Evolutionary conservation across 2,797 vertebrate genomes (phyloP).

Genomic region (Notoglanidium macrostoma): DNA sequence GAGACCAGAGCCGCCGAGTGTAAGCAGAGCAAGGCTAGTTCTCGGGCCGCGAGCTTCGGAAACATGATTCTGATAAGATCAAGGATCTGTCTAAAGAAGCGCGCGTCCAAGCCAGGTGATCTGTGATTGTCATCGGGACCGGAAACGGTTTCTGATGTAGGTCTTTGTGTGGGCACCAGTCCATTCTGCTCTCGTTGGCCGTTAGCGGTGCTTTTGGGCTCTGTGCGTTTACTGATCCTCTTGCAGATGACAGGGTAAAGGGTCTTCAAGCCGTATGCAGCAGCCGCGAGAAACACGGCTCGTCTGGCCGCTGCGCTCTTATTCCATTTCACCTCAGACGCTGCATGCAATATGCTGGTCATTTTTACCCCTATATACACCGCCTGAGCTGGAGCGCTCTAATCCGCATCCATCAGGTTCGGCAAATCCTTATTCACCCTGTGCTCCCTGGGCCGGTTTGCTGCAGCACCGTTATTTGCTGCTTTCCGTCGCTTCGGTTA

Average conservation of each 20-base stretch:
- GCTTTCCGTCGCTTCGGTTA: slow-evolving; percentile 55
- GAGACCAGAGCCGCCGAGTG: slow-evolving; percentile 92
- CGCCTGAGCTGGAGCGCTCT: slow-evolving; percentile 24
- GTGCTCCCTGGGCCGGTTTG: slow-evolving; percentile 3
- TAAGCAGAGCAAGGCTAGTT: slow-evolving; percentile 87
- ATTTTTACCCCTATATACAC: slow-evolving; percentile 66
- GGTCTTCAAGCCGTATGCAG: slow-evolving; percentile 83
- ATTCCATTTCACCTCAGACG: slow-evolving; percentile 81
- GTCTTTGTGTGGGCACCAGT: slow-evolving; percentile 54
- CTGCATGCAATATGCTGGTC: slow-evolving; percentile 81
- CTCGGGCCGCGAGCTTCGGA: slow-evolving; percentile 83
- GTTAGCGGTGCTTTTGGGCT: slow-evolving; percentile 9
- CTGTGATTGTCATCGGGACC: slow-evolving; percentile 26
- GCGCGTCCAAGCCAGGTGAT: slow-evolving; percentile 84
- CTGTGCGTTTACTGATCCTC: slow-evolving; percentile 66
- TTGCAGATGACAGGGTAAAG: slow-evolving; percentile 83
- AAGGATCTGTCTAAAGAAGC: slow-evolving; percentile 87
- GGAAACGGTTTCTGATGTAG: slow-evolving; percentile 33
- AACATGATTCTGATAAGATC: slow-evolving; percentile 89
- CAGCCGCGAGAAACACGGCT: slow-evolving; percentile 84
- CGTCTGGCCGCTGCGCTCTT: slow-evolving; percentile 78
- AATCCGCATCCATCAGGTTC: slow-evolving; percentile 62
- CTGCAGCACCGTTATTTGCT: slow-evolving; percentile 62
- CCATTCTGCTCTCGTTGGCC: slow-evolving; percentile 66
- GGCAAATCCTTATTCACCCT: neutral